Percentiles rank a stretch among this genome's conserved stretches.
Conservation (phyloP, 2,113 vertebrate genomes). For the Dipodomys spectabilis region DNA sequence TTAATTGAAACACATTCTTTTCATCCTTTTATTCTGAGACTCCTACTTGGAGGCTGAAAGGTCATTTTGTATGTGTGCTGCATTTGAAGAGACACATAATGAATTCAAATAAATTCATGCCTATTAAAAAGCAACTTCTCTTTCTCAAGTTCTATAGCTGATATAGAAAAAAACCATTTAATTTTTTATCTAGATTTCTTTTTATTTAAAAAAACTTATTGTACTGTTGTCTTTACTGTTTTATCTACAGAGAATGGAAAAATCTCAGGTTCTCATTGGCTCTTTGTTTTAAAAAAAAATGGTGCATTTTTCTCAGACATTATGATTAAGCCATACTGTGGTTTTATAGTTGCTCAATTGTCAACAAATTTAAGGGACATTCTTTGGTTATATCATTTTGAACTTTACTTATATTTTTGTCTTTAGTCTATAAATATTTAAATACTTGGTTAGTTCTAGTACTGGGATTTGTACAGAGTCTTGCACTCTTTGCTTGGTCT, state of each 20-base stretch:
- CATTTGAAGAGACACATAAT: constrained; percentile 63
- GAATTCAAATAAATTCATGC: constrained; percentile 69
- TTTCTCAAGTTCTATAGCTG: constrained; percentile 50
- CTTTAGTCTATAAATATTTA: not conserved
- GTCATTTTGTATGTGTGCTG: constrained; percentile 57
- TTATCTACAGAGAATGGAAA: not conserved
- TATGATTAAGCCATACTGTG: not conserved
- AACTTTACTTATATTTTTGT: not conserved
- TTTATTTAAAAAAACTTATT: constrained; percentile 23
- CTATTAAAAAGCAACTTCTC: constrained; percentile 59
- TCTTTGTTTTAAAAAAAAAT: constrained; percentile 11
- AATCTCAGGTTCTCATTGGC: constrained; percentile 26
- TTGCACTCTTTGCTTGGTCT: too few species aligned
- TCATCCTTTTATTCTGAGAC: constrained; percentile 51
- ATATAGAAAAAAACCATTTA: constrained; percentile 49
- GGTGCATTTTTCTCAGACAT: not conserved
- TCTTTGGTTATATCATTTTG: not conserved
- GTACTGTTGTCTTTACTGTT: not conserved
- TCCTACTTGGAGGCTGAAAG: constrained; percentile 59
- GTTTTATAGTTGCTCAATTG: not conserved
- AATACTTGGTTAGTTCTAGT: too few species aligned
- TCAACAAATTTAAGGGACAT: not conserved
- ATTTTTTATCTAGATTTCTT: constrained; percentile 45
- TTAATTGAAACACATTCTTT: constrained; percentile 64
- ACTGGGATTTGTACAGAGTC: too few species aligned